Base-by-base conservation (phyloP, 2,113 vertebrate genomes). In the Oncorhynchus nerka region DNA sequence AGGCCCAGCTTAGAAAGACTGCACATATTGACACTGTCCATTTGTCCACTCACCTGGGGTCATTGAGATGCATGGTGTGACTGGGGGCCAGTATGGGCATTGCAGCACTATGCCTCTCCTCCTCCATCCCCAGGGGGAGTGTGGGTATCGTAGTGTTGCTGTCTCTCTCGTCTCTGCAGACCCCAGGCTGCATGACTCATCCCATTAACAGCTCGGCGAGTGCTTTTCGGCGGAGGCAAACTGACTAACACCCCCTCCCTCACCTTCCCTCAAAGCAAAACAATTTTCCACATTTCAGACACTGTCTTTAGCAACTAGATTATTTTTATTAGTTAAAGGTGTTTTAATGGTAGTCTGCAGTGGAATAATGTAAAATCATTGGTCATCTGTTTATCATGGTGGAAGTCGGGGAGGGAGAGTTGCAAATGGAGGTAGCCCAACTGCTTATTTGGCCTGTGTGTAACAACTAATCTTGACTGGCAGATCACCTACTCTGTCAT, bases 131-230 rank as follows among this genome's bases (percentile, higher is more conserved):
- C 55, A 61, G 24, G 69, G 73, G 78, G 75, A 76, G 76, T 45
- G 76, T 84, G 82, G 74, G 76, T 84, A 72, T 67, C 67, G 12
- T 57, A 70, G 71, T 22, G 66, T 68, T 28, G 75, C 75, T 32
- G 48, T 78, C 24, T 75, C 61, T 45, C 45, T n/a, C 59, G 51
- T 61, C 70, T 72, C 70, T 20, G 19, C 70, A 74, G 79, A 81
- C 75, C 68, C 32, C 22, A 28, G 75, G 79, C 75, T 70, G 75
- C 19, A 24, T 77, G 79, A 81, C 69, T 81, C 79, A 81, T 77
- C 79, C 59, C 79, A 81, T 81, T 84, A 74, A 72, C 48, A 76
- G 77, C 64, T 76, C 77, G 68, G 49, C 55, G 76, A 49, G 72
- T 79, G 74, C 73, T 71, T 48, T 19, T 74, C 2, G 4, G 51